Base-by-base conservation (phyloP, 1,140 invertebrate genomes). In the Proales similis region DNA sequence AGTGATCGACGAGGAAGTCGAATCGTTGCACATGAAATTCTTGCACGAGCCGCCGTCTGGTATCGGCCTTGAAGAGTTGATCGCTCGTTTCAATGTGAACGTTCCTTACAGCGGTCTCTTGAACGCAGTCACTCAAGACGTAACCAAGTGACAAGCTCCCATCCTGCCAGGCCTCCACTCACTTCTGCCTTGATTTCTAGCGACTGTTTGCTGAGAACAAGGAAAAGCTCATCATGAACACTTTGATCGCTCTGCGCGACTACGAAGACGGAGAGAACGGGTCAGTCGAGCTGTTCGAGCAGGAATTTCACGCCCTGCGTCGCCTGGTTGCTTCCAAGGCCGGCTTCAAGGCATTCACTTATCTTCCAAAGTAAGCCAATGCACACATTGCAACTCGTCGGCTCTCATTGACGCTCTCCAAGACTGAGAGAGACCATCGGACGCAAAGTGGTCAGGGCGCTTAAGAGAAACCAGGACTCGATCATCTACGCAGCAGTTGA, bases 151-250 rank as follows among this genome's bases (percentile, higher is more conserved):
- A 17, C 26, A 5, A 3, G n/a, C 2, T n/a, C n/a, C n/a, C n/a
- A n/a, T n/a, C n/a, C n/a, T n/a, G n/a, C n/a, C n/a, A n/a, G n/a
- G n/a, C n/a, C 26, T 29, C 12, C 48, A 39, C n/a, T 64, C 3
- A 42, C 65, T 67, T 69, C 42, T 76, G 72, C 74, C n/a, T n/a
- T n/a, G n/a, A n/a, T n/a, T n/a, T 79, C 47, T 73, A 88, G 85
- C 85, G 90, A 64, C 79, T 97, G 53, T 98, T 98, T 81, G 85
- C 90, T 9, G 92, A 97, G 77, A 99, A 96, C 76, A 98, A 97
- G 76, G 93, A 96, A 74, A 93, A 93, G 74, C 77, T 94, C 43
- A 97, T 98, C 67, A 83, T 83, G 66, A 82, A 78, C 63, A 89
- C 86, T 32, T 72, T 88, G 66, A 84, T 83, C 70, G 80, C 83